Percentiles rank a stretch among this genome's conserved stretches.
Conservation (phyloP, 2,888 invertebrate genomes). For the Pollenia griseotomentosa region DNA sequence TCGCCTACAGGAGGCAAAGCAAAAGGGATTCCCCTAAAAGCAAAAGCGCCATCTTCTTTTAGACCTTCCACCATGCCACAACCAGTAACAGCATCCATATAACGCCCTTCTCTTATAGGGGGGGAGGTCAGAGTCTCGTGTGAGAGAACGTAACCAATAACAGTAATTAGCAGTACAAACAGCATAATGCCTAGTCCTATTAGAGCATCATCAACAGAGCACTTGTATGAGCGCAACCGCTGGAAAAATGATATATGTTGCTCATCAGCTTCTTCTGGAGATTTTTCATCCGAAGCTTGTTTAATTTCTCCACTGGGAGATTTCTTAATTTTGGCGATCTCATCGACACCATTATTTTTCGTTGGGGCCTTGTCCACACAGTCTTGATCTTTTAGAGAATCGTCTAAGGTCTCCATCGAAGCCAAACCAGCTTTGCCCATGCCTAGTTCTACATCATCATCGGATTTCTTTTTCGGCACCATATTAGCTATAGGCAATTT, state of each 20-base stretch:
- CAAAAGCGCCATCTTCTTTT: slow-evolving; percentile 90
- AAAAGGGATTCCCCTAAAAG: slow-evolving; percentile 93
- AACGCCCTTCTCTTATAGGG: slow-evolving; percentile 89
- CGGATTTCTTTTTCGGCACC: slow-evolving; percentile 85
- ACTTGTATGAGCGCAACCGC: slow-evolving; percentile 87
- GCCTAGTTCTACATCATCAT: slow-evolving; percentile 86
- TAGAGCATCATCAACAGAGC: slow-evolving; percentile 87
- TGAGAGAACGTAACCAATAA: slow-evolving; percentile 87
- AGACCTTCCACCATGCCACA: slow-evolving; percentile 93
- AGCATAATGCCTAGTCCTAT: slow-evolving; percentile 86
- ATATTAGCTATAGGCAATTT: slow-evolving; percentile 87
- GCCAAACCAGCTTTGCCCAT: slow-evolving; percentile 89
- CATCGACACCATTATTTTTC: slow-evolving; percentile 86
- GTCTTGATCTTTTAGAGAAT: slow-evolving; percentile 88
- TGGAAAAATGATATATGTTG: slow-evolving; percentile 85
- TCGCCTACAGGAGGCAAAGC: slow-evolving; percentile 89
- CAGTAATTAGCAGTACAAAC: slow-evolving; percentile 87
- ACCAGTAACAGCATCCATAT: slow-evolving; percentile 89
- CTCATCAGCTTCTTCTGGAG: slow-evolving; percentile 79
- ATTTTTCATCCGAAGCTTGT: slow-evolving; percentile 77
- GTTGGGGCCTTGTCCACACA: slow-evolving; percentile 85
- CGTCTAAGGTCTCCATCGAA: slow-evolving; percentile 92
- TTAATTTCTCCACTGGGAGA: slow-evolving; percentile 80
- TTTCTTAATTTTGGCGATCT: slow-evolving; percentile 89
- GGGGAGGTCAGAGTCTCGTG: slow-evolving; percentile 86